Evolutionary conservation across 2,888 invertebrate genomes (phyloP).

Genomic region (Julus scandinavius): DNA sequence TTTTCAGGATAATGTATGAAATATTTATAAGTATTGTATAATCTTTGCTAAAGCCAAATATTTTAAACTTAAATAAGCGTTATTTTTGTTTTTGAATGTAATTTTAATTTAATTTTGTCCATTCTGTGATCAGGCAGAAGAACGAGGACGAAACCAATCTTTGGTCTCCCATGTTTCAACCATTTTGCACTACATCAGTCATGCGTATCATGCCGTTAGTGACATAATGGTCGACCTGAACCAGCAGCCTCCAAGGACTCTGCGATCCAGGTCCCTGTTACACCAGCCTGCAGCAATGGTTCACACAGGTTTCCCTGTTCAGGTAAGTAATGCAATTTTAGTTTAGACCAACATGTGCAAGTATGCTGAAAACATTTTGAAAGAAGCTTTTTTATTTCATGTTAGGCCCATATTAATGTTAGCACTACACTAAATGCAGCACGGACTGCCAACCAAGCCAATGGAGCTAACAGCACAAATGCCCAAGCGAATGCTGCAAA

Average conservation of each 20-base stretch:
- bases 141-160: conserved; percentile 70
- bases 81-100: conserved; percentile 42
- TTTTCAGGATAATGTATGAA: conserved; percentile 66
- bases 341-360: not conserved
- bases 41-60: too few relatives aligned
- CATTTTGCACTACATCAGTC: conserved; percentile 84
- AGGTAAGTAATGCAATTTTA: conserved; percentile 67
- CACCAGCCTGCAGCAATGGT: conserved; percentile 77
- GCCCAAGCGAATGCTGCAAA: conserved; percentile 47
- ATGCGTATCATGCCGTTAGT: conserved; percentile 88
- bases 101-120: conserved; percentile 21
- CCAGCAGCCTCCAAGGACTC: conserved; percentile 75
- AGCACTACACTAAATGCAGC: conserved; percentile 58
- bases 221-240: conserved; percentile 82
- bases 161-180: conserved; percentile 80
- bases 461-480: conserved; percentile 23
- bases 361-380: not conserved
- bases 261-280: conserved; percentile 78
- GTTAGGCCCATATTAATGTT: conserved; percentile 62
- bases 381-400: conserved; percentile 29
- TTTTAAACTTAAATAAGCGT: not conserved
- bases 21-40: not conserved
- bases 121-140: conserved; percentile 55
- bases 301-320: conserved; percentile 75
- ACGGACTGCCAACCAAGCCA: conserved; percentile 34